Conservation (phyloP, 1,140 invertebrate species). For the Drosophila bocqueti region DNA sequence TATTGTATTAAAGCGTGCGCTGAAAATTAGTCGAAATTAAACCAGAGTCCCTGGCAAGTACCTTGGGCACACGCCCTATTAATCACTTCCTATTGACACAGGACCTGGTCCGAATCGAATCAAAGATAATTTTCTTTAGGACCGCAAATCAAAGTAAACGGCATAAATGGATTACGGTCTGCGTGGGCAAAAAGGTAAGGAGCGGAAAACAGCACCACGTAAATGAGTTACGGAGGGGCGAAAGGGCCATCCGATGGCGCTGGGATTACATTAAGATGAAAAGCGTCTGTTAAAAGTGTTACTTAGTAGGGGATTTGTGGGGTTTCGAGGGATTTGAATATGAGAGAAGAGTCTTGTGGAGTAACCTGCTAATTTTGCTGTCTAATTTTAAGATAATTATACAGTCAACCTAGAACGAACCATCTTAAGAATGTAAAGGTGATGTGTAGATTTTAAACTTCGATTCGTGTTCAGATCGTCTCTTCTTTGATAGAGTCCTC, state of each 20-base stretch:
- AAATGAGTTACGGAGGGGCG: constrained; percentile 65
- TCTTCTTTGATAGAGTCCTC: background rate
- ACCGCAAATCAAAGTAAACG: constrained; percentile 75
- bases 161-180: constrained; percentile 70
- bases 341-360: background rate
- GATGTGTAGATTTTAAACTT: background rate
- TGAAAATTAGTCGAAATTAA: constrained; percentile 82
- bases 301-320: constrained; percentile 16
- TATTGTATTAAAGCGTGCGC: constrained; percentile 78
- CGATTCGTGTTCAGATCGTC: background rate
- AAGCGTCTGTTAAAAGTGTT: constrained; percentile 33
- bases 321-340: constrained; percentile 32
- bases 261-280: constrained; percentile 24
- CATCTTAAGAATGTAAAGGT: background rate
- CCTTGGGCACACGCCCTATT: constrained; percentile 53
- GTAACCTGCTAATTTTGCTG: no score
- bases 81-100: constrained; percentile 80
- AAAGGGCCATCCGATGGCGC: background rate
- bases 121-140: constrained; percentile 77
- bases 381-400: background rate
- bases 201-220: constrained; percentile 63
- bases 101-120: constrained; percentile 53
- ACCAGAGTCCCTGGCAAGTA: constrained; percentile 29
- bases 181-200: constrained; percentile 25
- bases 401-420: no score